Percentiles rank a stretch among this genome's conserved stretches.
Conservation (phyloP, 2,797 vertebrate species). For the Anguilla obscura region DNA sequence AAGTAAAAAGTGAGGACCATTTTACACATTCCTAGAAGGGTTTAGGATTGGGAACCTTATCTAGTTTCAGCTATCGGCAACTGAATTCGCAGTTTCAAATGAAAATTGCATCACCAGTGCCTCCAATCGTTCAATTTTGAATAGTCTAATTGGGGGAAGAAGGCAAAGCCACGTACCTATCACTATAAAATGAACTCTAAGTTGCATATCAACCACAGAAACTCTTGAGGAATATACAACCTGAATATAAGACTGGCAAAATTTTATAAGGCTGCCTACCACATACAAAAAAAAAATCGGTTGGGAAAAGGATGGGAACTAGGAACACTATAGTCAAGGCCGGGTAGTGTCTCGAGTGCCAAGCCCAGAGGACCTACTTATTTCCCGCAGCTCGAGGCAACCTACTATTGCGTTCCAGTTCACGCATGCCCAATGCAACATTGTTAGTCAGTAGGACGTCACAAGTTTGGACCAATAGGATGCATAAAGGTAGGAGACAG, state of each 20-base stretch:
- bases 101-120: background rate
- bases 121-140: background rate
- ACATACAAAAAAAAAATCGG: background rate
- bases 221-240: background rate
- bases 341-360: no score
- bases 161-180: background rate
- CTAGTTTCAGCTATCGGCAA: background rate
- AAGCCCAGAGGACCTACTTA: background rate
- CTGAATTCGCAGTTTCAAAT: background rate
- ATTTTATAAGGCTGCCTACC: background rate
- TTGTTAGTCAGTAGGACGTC: conserved; percentile 1
- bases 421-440: background rate
- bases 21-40: no score
- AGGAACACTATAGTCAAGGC: background rate
- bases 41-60: no score
- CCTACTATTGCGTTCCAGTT: no score
- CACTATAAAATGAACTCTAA: background rate
- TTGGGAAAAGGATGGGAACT: background rate
- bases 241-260: background rate
- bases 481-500: background rate
- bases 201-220: background rate
- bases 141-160: background rate
- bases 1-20: no score
- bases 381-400: background rate
- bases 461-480: conserved; percentile 19